phyloP scores from a whole-genome alignment of 2,797 vertebrate genomes.

The Euphonia xanthogaster region DNA sequence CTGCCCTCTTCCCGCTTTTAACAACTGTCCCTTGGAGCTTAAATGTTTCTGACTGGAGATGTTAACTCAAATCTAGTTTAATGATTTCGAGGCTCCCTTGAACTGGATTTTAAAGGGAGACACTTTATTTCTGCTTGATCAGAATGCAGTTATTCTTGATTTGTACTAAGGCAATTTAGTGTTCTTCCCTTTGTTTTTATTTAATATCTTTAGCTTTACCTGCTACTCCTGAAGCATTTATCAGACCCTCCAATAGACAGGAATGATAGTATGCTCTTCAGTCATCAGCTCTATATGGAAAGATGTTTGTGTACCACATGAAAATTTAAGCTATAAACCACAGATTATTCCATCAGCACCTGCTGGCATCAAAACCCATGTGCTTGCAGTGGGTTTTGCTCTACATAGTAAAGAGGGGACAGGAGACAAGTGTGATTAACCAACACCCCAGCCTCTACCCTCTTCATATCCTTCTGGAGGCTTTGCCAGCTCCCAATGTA shows the following conservation, averaged over 20 bases:
- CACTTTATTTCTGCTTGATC: slow-evolving; percentile 1
- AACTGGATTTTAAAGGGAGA: neutral
- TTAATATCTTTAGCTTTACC: neutral
- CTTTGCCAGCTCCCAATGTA: neutral
- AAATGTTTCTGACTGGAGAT: neutral
- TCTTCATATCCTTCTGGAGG: neutral
- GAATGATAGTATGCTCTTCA: neutral
- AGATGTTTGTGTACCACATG: neutral
- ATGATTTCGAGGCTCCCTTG: neutral
- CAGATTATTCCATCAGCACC: neutral
- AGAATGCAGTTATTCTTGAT: neutral
- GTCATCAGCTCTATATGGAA: neutral
- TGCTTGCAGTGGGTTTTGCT: neutral
- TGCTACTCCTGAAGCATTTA: neutral
- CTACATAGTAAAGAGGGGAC: neutral
- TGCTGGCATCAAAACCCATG: neutral
- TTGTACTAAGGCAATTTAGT: neutral
- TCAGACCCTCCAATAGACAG: neutral
- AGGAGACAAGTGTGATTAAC: neutral
- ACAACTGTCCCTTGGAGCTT: neutral
- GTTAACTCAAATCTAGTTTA: neutral
- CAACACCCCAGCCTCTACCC: neutral
- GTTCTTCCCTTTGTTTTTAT: neutral
- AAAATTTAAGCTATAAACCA: neutral
- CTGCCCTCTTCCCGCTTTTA: neutral